Conservation (phyloP, 2,113 vertebrate species). For the Alouatta palliata region DNA sequence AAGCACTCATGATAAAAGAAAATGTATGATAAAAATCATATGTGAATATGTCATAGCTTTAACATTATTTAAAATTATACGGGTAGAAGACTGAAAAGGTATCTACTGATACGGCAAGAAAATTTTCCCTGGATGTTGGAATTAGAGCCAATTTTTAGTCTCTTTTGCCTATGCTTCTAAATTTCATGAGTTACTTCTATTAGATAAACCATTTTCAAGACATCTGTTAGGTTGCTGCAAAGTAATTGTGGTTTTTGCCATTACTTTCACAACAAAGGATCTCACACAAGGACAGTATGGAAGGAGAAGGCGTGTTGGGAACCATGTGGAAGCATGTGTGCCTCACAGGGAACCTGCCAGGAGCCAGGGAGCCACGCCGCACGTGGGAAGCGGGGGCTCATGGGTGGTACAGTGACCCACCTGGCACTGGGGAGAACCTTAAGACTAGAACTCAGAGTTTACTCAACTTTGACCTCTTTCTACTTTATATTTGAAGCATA, state of each 20-base stretch:
- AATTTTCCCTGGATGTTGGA: not conserved
- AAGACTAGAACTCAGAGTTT: not conserved
- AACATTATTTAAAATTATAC: not conserved
- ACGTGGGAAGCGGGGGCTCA: not conserved
- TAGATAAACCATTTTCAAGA: not conserved
- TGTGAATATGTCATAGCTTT: not conserved
- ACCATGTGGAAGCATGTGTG: rapidly evolving
- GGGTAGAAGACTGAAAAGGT: not conserved
- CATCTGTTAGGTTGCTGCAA: not conserved
- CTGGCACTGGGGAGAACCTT: rapidly evolving
- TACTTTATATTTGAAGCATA: not conserved
- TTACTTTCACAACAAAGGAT: not conserved
- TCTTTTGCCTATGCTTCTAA: not conserved
- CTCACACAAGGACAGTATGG: rapidly evolving
- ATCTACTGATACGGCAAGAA: rapidly evolving
- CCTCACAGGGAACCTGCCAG: too few relatives aligned
- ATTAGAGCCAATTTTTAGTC: not conserved
- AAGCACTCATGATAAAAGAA: not conserved
- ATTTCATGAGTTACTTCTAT: not conserved
- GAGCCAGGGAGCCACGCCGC: not conserved
- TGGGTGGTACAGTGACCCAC: rapidly evolving
- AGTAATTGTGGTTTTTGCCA: too few relatives aligned
- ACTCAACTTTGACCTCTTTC: not conserved
- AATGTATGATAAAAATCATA: not conserved
- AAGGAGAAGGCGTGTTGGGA: rapidly evolving